These are phyloP conservation scores for Anarrhichthys ocellatus DNA, from an alignment of 2,113 vertebrate species.

Conservation along the genomic window DNA sequence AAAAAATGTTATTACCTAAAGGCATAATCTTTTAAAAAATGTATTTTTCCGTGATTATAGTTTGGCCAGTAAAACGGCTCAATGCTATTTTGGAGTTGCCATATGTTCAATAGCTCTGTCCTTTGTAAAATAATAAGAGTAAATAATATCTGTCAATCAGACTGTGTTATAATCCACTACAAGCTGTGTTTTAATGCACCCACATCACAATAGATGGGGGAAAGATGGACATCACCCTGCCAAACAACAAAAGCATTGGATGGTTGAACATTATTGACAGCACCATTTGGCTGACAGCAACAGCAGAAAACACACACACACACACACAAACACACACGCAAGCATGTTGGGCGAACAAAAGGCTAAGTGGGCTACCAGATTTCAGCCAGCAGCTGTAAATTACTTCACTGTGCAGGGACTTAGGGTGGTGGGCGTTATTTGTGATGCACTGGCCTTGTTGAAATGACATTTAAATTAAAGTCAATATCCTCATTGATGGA, in stretches of 20 bases:
- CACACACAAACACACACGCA: conserved; percentile 1
- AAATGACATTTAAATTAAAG: conserved; percentile 13
- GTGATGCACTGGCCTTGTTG: conserved; percentile 5
- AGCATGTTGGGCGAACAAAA: conserved; percentile 63
- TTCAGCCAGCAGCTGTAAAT: conserved; percentile 70
- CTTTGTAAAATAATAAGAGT: conserved; percentile 21
- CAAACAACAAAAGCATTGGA: conserved; percentile 51
- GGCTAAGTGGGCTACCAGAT: conserved; percentile 65
- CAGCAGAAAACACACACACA: conserved; percentile 20
- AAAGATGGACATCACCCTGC: conserved; percentile 33
- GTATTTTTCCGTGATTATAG: conserved; percentile 1
- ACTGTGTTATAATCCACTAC: conserved; percentile 28
- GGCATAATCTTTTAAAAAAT: background rate
- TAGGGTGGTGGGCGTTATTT: background rate
- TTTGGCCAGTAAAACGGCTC: background rate
- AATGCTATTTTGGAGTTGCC: background rate
- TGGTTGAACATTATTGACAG: conserved; percentile 63
- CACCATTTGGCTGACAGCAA: conserved; percentile 69
- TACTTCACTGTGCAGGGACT: conserved; percentile 15
- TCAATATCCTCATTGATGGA: conserved; percentile 23
- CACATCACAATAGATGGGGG: conserved; percentile 27
- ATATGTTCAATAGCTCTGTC: conserved; percentile 10
- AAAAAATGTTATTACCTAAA: conserved; percentile 1
- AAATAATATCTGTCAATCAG: conserved; percentile 39
- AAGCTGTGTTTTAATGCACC: conserved; percentile 45